Evolutionary conservation across 2,113 vertebrate genomes (phyloP), one percentile per base, ranked within the genome.

Genomic region (Mastomys natalensis): DNA sequence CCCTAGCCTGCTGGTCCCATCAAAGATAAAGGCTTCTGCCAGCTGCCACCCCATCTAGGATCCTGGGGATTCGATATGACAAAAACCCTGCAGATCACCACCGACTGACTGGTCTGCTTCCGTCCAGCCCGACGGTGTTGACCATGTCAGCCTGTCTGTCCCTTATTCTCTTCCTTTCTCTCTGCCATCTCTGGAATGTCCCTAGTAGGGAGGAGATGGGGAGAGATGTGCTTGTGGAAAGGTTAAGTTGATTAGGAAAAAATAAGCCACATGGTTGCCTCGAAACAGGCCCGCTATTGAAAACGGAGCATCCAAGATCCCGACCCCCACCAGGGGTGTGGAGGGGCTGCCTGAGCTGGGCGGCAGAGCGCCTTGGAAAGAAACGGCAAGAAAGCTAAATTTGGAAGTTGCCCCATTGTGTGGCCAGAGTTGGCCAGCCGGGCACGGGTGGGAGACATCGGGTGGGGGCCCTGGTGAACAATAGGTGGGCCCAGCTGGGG

Each of bases 321-420:
- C 90, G 92, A 97, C 97, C 95, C 95, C 97, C 94, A 96, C 95
- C 92, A 34, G 87, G 94, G 98, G 93, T 48, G 97, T 9, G 73
- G 90, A 17, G 80, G 78, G 95, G 90, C 90, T 55, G 53, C 90
- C 88, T 34, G 37, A 87, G 91, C 58, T 31, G 87, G 95, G 48
- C 60, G 51, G 40, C 78, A 43, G 12, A 87, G 85, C 91, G 89
- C 94, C 97, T 95, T 98, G 97, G 98, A 98, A 98, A 99, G 96
- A 98, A 98, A 95, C 53, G 62, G 93, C 84, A 94, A 45, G 66
- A 87, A 48, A 29, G 96, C 98, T 99, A 98, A 99, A 98, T 99
- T 98, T 98, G 98, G 98, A 98, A 98, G 97, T 96, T 98, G 97
- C 98, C 97, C 98, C 97, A 99, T 98, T 99, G 98, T 98, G 98